Evolutionary conservation across 2,797 vertebrate species (phyloP).

Genomic region (Eptatretus atami): DNA sequence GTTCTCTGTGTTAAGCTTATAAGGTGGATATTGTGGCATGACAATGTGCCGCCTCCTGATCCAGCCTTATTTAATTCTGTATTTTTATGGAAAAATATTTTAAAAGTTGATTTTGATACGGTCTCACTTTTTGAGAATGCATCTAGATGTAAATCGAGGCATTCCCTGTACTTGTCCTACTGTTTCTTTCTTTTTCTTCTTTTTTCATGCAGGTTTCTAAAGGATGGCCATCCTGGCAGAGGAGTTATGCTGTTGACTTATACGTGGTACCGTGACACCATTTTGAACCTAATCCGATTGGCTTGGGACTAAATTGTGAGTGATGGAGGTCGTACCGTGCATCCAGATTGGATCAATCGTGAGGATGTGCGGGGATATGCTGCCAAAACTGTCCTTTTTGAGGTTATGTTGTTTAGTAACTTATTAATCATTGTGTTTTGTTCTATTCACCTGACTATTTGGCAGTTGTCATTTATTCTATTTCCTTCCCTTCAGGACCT

Average conservation of each 20-base stretch:
- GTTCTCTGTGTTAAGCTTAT: too few species aligned
- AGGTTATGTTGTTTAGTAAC: constrained; percentile 22
- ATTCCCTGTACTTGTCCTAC: too few species aligned
- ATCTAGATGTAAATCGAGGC: too few species aligned
- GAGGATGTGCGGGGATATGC: constrained; percentile 90
- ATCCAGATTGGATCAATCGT: constrained; percentile 84
- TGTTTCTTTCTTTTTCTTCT: too few species aligned
- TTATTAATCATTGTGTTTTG: not conserved
- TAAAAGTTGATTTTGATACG: too few species aligned
- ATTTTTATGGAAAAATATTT: too few species aligned
- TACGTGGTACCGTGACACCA: constrained; percentile 95
- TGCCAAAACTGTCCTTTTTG: constrained; percentile 85
- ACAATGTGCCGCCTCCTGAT: too few species aligned
- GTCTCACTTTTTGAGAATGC: too few species aligned
- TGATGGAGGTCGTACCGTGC: constrained; percentile 73
- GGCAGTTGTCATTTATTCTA: fast-evolving
- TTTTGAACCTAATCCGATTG: constrained; percentile 71
- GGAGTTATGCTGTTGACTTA: constrained; percentile 90
- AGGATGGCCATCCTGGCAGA: constrained; percentile 81
- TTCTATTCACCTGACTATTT: constrained; percentile 1
- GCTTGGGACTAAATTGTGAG: constrained; percentile 84
- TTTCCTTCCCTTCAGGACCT: constrained; percentile 17
- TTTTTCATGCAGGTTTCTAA: constrained; percentile 32
- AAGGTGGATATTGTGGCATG: too few species aligned
- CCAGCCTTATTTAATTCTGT: too few species aligned